A percentile compares a stretch with the other conserved stretches of the same genome.
Evolutionary conservation across 2,888 invertebrate species (phyloP).

Genomic region (Cheilosia scutellata): DNA sequence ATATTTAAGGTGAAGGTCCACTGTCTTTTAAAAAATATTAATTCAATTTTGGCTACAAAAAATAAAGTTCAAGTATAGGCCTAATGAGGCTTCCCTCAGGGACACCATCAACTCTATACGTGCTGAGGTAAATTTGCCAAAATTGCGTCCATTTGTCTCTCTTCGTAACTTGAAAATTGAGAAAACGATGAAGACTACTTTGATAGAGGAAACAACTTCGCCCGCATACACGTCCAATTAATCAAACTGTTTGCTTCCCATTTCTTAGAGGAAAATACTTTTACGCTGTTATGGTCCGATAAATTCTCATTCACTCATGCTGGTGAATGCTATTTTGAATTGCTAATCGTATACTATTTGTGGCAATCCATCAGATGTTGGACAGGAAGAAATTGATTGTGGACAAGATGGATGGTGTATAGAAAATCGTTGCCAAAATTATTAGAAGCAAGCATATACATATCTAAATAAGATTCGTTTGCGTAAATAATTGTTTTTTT

Average conservation of each 20-base stretch:
- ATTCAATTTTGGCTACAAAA: too few species aligned
- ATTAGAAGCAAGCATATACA: neutral
- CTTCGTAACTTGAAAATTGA: neutral
- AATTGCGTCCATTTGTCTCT: neutral
- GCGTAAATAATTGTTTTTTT: too few species aligned
- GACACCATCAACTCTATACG: too few species aligned
- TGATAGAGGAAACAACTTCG: neutral
- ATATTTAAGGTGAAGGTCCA: too few species aligned
- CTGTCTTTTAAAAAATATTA: too few species aligned
- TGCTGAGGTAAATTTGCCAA: too few species aligned
- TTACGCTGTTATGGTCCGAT: neutral
- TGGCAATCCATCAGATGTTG: conserved; percentile 30
- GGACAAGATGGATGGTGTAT: conserved; percentile 32
- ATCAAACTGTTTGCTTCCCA: neutral
- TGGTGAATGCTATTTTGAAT: conserved; percentile 38
- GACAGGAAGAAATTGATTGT: conserved; percentile 1
- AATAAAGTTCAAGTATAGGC: too few species aligned
- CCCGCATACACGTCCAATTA: neutral
- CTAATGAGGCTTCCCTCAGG: too few species aligned
- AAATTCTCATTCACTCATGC: conserved; percentile 7
- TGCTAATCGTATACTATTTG: conserved; percentile 37
- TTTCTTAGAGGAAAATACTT: neutral
- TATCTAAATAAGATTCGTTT: too few species aligned
- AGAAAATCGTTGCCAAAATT: conserved; percentile 11
- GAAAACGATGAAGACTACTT: neutral